A percentile compares a stretch with the other conserved stretches of the same genome.
phyloP scores from a whole-genome alignment of 2,113 vertebrate genomes.

The Prolemur simus region DNA sequence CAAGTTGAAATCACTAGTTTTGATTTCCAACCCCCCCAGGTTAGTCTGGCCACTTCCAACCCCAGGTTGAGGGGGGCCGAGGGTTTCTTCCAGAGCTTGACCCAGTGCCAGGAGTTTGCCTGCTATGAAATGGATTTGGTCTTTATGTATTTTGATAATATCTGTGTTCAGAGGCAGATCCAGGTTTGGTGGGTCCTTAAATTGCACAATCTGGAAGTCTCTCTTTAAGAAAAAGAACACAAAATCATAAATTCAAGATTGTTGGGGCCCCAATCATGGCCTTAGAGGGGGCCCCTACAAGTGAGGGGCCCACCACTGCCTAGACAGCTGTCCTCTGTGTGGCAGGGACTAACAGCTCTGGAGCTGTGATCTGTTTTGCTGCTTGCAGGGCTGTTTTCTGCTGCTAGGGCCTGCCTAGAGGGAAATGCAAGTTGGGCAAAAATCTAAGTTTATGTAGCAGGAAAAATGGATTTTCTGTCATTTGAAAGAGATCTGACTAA shows the following conservation, averaged over 20 bases:
- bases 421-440: constrained; percentile 47
- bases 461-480: constrained; percentile 65
- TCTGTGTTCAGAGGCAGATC: not conserved
- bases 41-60: not conserved
- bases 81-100: not conserved
- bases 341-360: not conserved
- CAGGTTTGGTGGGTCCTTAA: not conserved
- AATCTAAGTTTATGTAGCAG: not conserved
- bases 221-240: not conserved
- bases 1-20: not conserved
- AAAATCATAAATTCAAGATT: not conserved
- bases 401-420: not conserved
- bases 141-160: not conserved
- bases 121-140: not conserved
- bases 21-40: not conserved
- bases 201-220: not conserved
- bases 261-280: not conserved
- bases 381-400: not conserved
- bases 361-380: not conserved
- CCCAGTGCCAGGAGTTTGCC: not conserved
- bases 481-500: constrained; percentile 45
- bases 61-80: not conserved
- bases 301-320: not conserved
- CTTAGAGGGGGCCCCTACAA: not conserved
- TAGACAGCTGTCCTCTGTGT: not conserved